These are phyloP conservation scores for Criorhina ranunculi DNA, from an alignment of 2,888 invertebrate species.

Conservation along the genomic window DNA sequence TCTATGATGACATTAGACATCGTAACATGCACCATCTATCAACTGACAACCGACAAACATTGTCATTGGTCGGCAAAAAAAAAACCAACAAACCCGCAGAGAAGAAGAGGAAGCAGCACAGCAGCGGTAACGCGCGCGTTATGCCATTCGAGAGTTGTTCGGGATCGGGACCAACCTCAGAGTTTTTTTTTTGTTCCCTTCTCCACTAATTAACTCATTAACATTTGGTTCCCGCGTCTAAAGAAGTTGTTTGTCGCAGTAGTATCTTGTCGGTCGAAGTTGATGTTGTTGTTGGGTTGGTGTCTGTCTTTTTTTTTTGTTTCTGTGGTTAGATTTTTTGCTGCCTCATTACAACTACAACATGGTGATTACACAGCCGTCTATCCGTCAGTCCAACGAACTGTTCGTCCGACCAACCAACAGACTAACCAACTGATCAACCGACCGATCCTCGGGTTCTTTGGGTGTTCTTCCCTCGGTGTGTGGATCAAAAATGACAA, in stretches of 20 bases:
- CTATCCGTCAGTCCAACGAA: conserved; percentile 14
- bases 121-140: conserved; percentile 68
- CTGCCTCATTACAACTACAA: conserved; percentile 69
- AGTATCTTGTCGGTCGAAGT: conserved; percentile 74
- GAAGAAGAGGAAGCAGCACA: conserved; percentile 33
- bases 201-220: conserved; percentile 84
- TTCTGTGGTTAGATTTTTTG: conserved; percentile 32
- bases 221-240: conserved; percentile 80
- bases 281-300: conserved; percentile 52
- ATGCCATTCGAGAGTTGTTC: conserved; percentile 42
- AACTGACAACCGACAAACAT: conserved; percentile 74
- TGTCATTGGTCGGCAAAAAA: conserved; percentile 37
- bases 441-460: conserved; percentile 40
- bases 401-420: conserved; percentile 16
- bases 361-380: conserved; percentile 55
- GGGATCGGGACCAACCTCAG: conserved; percentile 81
- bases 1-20: conserved; percentile 56
- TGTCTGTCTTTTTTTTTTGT: conserved; percentile 26
- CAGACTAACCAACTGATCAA: background rate
- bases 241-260: conserved; percentile 77
- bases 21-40: conserved; percentile 67
- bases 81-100: conserved; percentile 13
- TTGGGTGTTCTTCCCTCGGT: conserved; percentile 58
- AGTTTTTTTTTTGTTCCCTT: conserved; percentile 79
- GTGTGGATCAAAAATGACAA: conserved; percentile 67